Evolutionary conservation across 2,113 vertebrate species (phyloP), one percentile per base, ranked within the genome.

Genomic region (Canis aureus): DNA sequence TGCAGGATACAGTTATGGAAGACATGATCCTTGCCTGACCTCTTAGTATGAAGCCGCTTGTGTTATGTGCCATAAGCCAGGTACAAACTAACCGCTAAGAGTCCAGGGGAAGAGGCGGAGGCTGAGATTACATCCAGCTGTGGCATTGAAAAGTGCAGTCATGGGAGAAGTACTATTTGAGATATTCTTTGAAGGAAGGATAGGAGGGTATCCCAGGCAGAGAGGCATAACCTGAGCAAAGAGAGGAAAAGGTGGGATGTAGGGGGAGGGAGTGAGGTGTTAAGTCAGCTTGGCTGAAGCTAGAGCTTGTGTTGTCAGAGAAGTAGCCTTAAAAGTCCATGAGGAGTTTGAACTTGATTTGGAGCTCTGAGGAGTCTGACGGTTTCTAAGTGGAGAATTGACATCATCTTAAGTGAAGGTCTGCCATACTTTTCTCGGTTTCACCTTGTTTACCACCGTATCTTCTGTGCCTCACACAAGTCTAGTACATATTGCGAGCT

Each of bases 181-280:
- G 83, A 55, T 79, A 66, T 69, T 94, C 73, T 97, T 96, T 89
- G 73, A 91, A 84, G 60, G 84, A 60, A n/a, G 19, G 27, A 69
- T 82, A 55, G 38, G 25, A 55, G 74, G 85, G 43, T 57, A 67
- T 79, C 94, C 49, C 51, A 92, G 64, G 73, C 79, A 69, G 49
- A 96, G 29, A 43, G 43, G 62, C 16, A 79, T 66, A 96, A 38
- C 11, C 51, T 60, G 16, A 92, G 53, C 51, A 81, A 92, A 76
- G 74, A 94, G 22, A 16, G 43, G 23, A 32, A 59, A 82, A 76
- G 22, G 35, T 17, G 13, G 64, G 35, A n/a, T 51, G 49, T 76
- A 51, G 83, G 25, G 87, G 57, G 82, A n/a, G 59, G 43, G 17
- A 87, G 84, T 60, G n/a, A 13, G 35, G 4, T 69, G 71, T 91